Base-by-base conservation (phyloP, 2,888 invertebrate species). In the Augochlorella aurata region DNA sequence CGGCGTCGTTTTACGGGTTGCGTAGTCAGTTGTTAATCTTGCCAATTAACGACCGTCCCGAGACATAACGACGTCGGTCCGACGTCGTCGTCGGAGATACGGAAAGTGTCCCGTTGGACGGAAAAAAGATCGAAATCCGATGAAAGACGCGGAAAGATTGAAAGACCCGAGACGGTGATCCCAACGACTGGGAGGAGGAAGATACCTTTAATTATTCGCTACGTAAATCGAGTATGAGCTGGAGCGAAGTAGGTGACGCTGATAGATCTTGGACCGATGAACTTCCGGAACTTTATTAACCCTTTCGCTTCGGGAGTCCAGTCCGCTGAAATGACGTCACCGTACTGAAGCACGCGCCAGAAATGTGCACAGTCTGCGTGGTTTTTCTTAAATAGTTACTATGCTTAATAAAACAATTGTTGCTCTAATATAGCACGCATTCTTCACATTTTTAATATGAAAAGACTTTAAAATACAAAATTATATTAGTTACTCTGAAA, bases 11-110 rank as follows among this genome's bases (percentile, higher is more conserved):
- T 75, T 73, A 73, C 71, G n/a, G 68, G 79, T 70, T 74, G 52
- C 77, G 73, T 69, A 79, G 77, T 58, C 66, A 73, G 79, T 76
- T 85, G 84, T 87, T 89, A 88, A 85, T 90, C 86, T 87, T 87
- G 67, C 84, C 87, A 88, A 90, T 90, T 89, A 90, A 86, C 83
- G 84, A 85, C 72, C 38, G 29, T 29, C 16, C 29, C 29, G 29
- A 8, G 61, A 38, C 18, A 18, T 29, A 63, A 29, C 61, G 61
- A 63, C 29, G 61, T 16, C 38, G 61, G 77, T 49, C 58, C 0
- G 29, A 45, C 50, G 38, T 73, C 21, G 50, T 63, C 61, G 38
- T 38, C 61, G 65, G 5, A 44, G 44, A 38, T 38, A 29, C 52
- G 72, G 79, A 74, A 47, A 65, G 70, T 74, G 70, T 54, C 54